Evolutionary conservation across 2,797 vertebrate genomes (phyloP).

Genomic region (Chaenodraco wilsoni): DNA sequence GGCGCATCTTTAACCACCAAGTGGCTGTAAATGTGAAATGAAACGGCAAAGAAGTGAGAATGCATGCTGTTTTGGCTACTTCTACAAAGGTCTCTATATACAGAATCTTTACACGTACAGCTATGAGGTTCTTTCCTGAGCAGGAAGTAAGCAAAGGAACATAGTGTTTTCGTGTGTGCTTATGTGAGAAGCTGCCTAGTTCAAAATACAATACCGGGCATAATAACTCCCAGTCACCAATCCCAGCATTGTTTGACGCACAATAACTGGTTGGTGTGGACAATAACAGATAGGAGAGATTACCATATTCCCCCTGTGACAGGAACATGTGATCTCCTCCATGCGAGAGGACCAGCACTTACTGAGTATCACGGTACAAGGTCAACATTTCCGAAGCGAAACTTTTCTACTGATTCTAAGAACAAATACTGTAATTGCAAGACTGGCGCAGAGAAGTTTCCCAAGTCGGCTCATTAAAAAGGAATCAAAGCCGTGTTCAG

Average conservation of each 20-base stretch:
- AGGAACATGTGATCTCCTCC: constrained; percentile 5
- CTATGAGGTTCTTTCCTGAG: constrained; percentile 78
- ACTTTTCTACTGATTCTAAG: constrained; percentile 41
- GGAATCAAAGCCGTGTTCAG: constrained; percentile 55
- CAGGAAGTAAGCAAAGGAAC: constrained; percentile 67
- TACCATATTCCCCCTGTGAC: constrained; percentile 14
- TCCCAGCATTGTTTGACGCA: constrained; percentile 39
- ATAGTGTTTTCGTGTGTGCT: constrained; percentile 45
- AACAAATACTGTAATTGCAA: constrained; percentile 54
- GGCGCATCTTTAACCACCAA: constrained; percentile 59
- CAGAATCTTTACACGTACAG: constrained; percentile 80
- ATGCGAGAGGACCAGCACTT: constrained; percentile 28
- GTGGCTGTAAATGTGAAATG: constrained; percentile 64
- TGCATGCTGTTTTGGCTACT: constrained; percentile 84
- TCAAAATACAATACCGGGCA: constrained; percentile 47
- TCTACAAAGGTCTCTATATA: constrained; percentile 83
- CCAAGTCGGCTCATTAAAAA: constrained; percentile 64
- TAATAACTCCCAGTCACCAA: constrained; percentile 40
- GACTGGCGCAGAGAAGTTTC: constrained; percentile 48
- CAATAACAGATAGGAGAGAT: constrained; percentile 32
- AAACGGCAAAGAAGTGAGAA: constrained; percentile 71
- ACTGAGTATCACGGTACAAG: constrained; percentile 28
- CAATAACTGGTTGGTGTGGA: constrained; percentile 31
- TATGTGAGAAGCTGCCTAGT: constrained; percentile 68
- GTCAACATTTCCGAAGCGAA: constrained; percentile 40